Evolutionary conservation across 1,140 invertebrate species (phyloP).

Genomic region (Dufourea novaeangliae): DNA sequence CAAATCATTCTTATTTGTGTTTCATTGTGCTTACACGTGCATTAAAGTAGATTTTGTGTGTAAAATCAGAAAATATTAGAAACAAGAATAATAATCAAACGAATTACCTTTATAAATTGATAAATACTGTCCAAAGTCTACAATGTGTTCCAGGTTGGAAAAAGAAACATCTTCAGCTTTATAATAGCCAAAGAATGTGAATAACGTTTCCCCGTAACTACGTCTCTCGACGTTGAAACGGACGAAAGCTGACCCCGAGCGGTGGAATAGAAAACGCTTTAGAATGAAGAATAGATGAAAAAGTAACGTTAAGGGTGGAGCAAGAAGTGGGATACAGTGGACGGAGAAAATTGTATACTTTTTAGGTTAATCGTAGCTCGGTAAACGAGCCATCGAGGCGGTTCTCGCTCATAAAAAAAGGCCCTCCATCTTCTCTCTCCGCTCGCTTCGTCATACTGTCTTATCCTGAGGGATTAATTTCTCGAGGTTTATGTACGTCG

Average conservation of each 20-base stretch:
- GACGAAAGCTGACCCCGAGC: background rate
- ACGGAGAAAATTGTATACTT: constrained; percentile 57
- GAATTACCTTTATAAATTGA: background rate
- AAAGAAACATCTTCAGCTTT: background rate
- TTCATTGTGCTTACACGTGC: no score
- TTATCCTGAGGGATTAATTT: constrained; percentile 73
- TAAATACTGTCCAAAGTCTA: background rate
- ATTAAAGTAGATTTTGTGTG: no score
- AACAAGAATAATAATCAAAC: no score
- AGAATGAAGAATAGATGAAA: constrained; percentile 9
- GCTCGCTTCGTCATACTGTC: constrained; percentile 66
- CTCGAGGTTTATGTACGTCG: constrained; percentile 69
- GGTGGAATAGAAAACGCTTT: constrained; percentile 7
- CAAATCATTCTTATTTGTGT: no score
- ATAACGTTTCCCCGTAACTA: background rate
- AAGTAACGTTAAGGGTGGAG: background rate
- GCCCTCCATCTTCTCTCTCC: constrained; percentile 58
- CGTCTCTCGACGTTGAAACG: background rate
- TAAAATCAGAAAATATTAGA: no score
- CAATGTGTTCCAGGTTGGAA: background rate
- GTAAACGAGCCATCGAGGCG: constrained; percentile 65
- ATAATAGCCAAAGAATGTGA: background rate
- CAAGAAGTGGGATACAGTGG: constrained; percentile 20
- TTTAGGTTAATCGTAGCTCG: constrained; percentile 70
- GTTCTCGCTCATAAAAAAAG: constrained; percentile 59